Evolutionary conservation across 2,888 invertebrate genomes (phyloP).

Genomic region (Adelognathus sp.): DNA sequence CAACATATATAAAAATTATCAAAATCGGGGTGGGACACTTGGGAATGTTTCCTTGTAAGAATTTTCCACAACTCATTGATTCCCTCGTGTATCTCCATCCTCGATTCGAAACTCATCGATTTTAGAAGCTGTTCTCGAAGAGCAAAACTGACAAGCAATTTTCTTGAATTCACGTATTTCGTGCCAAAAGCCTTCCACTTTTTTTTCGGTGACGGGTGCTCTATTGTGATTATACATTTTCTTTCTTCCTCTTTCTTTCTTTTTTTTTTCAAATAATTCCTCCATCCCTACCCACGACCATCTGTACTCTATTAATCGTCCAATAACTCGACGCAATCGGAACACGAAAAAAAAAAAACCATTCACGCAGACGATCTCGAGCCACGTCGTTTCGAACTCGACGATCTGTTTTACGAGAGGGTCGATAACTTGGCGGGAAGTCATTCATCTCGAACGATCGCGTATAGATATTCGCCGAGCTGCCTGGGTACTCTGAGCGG

Average conservation of each 20-base stretch:
- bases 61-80: too few species aligned
- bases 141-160: background rate
- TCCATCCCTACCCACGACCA: slow-evolving; percentile 17
- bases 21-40: too few species aligned
- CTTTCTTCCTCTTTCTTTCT: slow-evolving; percentile 55
- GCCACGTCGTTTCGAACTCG: slow-evolving; percentile 15
- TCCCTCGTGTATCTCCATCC: too few species aligned
- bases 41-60: too few species aligned
- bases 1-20: too few species aligned
- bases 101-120: too few species aligned
- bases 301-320: slow-evolving; percentile 15
- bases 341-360: background rate
- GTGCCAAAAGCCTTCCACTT: slow-evolving; percentile 36
- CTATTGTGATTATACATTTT: slow-evolving; percentile 46
- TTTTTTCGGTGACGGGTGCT: slow-evolving; percentile 50
- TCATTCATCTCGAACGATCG: background rate
- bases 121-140: too few species aligned
- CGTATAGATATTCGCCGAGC: background rate
- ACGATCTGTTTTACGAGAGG: slow-evolving; percentile 38
- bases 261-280: slow-evolving; percentile 40
- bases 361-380: background rate
- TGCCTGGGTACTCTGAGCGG: background rate
- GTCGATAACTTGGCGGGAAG: slow-evolving; percentile 31
- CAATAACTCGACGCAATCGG: background rate
- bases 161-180: background rate